Conservation (phyloP, 2,797 vertebrate species). For the Sciurus vulgaris region DNA sequence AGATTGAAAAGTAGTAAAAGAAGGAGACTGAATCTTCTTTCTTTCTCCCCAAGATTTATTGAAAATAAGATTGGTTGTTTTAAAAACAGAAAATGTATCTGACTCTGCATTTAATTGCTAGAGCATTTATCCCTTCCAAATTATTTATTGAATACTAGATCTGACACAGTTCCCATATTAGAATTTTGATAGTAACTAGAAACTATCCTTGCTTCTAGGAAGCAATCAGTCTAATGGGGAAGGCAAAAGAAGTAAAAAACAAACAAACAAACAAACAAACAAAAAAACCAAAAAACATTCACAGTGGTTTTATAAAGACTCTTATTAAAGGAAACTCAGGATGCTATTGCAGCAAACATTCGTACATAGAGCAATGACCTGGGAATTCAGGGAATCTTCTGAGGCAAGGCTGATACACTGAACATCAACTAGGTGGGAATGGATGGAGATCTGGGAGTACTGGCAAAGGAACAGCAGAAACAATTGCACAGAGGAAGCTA, state of each 20-base stretch:
- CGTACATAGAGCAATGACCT: too few relatives aligned
- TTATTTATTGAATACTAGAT: background rate
- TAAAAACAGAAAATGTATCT: background rate
- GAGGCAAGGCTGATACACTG: background rate
- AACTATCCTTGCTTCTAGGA: background rate
- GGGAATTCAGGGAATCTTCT: background rate
- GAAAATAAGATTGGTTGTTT: background rate
- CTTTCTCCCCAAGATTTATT: background rate
- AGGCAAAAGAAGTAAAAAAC: background rate
- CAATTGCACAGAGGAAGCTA: accelerated
- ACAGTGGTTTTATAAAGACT: background rate
- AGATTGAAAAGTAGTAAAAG: slow-evolving; percentile 54
- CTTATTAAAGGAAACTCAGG: background rate
- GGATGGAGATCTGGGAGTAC: background rate
- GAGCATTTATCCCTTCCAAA: background rate
- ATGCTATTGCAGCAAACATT: background rate
- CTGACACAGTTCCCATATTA: background rate
- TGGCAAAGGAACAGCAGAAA: background rate
- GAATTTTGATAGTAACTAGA: background rate
- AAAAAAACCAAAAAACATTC: background rate
- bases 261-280: too few relatives aligned
- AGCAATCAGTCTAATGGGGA: background rate
- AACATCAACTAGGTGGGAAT: background rate
- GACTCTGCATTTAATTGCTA: background rate
- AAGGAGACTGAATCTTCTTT: slow-evolving; percentile 42